Evolutionary conservation across 2,888 invertebrate genomes (phyloP).

Genomic region (Alloplasta piceator): DNA sequence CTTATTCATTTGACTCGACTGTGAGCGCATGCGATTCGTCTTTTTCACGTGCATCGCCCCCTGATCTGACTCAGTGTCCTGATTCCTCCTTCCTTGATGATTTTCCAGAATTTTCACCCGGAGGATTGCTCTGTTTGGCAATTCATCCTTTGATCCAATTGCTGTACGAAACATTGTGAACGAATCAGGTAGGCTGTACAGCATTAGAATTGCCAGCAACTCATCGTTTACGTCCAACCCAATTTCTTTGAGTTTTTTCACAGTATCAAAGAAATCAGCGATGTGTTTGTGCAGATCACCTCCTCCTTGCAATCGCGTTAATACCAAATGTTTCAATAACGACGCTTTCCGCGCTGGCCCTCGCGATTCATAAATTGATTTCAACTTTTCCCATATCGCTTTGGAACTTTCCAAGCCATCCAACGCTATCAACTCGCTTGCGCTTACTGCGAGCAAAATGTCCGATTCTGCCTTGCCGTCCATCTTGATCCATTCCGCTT

Average conservation of each 20-base stretch:
- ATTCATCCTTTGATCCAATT: slow-evolving; percentile 41
- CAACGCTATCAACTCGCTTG: slow-evolving; percentile 56
- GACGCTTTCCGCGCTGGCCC: slow-evolving; percentile 62
- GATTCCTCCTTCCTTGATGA: slow-evolving; percentile 29
- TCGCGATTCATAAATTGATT: slow-evolving; percentile 50
- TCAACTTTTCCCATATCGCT: slow-evolving; percentile 62
- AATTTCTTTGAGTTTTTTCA: slow-evolving; percentile 58
- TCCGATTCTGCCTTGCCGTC: slow-evolving; percentile 64
- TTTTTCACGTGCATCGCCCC: slow-evolving; percentile 34
- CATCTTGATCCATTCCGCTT: slow-evolving; percentile 39
- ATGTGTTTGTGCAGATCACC: slow-evolving; percentile 62
- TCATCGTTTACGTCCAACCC: slow-evolving; percentile 49
- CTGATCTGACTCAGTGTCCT: slow-evolving; percentile 2
- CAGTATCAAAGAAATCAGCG: slow-evolving; percentile 54
- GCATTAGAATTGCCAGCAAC: slow-evolving; percentile 45
- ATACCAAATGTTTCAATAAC: no score
- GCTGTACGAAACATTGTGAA: slow-evolving; percentile 49
- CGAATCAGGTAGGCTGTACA: slow-evolving; percentile 46
- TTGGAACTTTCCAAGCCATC: slow-evolving; percentile 51
- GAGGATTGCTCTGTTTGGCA: slow-evolving; percentile 28
- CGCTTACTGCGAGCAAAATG: slow-evolving; percentile 56
- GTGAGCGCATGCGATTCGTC: not conserved
- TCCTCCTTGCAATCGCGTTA: slow-evolving; percentile 34
- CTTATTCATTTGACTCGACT: slow-evolving; percentile 12
- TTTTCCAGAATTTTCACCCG: slow-evolving; percentile 57